These are phyloP conservation scores for Setophaga coronata DNA, from an alignment of 2,113 vertebrate species.

Conservation along the genomic window DNA sequence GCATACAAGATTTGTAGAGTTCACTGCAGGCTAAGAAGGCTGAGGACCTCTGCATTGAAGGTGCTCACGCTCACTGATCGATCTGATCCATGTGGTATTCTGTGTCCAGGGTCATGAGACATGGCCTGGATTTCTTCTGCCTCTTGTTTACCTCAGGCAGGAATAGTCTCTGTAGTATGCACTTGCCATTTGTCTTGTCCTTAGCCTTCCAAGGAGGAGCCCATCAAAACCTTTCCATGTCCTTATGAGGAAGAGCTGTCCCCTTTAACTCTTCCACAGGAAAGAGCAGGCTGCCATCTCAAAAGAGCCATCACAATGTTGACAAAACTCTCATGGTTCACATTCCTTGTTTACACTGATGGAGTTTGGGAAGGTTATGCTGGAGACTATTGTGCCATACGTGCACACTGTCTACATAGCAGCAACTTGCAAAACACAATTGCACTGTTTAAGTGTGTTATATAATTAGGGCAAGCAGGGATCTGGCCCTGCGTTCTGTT, in stretches of 20 bases:
- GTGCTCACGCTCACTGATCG: fast-evolving
- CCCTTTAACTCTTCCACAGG: neutral
- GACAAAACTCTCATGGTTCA: neutral
- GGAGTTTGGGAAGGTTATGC: neutral
- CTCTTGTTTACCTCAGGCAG: neutral
- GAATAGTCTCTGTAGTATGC: neutral
- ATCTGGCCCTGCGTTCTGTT: neutral
- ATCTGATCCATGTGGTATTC: neutral
- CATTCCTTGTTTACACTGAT: neutral
- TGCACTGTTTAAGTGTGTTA: neutral
- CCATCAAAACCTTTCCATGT: neutral
- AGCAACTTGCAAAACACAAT: neutral
- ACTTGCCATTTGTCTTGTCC: neutral
- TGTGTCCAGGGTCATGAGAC: neutral
- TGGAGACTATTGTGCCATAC: fast-evolving
- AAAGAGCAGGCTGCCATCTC: neutral
- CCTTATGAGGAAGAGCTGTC: neutral
- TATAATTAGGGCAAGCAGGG: neutral
- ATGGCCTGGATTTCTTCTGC: neutral
- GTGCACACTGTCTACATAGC: fast-evolving
- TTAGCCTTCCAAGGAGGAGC: neutral
- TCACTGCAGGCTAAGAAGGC: neutral
- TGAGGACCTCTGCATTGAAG: neutral
- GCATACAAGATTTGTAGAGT: neutral
- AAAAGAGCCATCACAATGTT: neutral